A percentile compares a stretch with the other conserved stretches of the same genome.
Conservation (phyloP, 1,140 invertebrate species). For the Tribolium madens region DNA sequence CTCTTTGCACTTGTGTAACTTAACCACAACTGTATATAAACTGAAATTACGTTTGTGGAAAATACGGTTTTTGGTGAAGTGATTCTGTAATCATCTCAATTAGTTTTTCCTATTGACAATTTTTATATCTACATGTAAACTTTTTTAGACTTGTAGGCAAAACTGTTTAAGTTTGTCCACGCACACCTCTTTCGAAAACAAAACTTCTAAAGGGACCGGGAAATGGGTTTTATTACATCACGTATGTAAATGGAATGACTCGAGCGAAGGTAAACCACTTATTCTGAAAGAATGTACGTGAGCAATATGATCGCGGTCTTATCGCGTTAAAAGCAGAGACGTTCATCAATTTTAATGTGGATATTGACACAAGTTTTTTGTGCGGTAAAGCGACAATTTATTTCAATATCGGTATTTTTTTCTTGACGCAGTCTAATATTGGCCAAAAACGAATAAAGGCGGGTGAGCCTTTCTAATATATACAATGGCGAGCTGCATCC, state of each 20-base stretch:
- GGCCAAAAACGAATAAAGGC: slow-evolving; percentile 12
- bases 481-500: slow-evolving; percentile 17
- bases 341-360: slow-evolving; percentile 45
- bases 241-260: slow-evolving; percentile 50
- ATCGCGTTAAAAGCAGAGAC: slow-evolving; percentile 40
- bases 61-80: neutral
- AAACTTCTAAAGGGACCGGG: slow-evolving; percentile 42
- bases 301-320: slow-evolving; percentile 44
- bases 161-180: slow-evolving; percentile 43
- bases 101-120: neutral
- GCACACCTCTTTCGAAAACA: slow-evolving; percentile 46
- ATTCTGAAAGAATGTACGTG: slow-evolving; percentile 52
- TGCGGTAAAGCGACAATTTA: slow-evolving; percentile 21
- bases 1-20: neutral
- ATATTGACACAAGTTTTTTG: slow-evolving; percentile 23
- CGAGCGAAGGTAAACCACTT: slow-evolving; percentile 52
- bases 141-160: neutral
- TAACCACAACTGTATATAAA: neutral
- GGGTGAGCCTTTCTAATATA: slow-evolving; percentile 14
- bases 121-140: neutral
- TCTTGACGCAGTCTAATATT: neutral
- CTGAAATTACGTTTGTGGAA: neutral
- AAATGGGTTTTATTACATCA: slow-evolving; percentile 54
- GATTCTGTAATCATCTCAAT: neutral
- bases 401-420: slow-evolving; percentile 9